phyloP scores from a whole-genome alignment of 2,888 invertebrate genomes.

The Dermolepida albohirtum region DNA sequence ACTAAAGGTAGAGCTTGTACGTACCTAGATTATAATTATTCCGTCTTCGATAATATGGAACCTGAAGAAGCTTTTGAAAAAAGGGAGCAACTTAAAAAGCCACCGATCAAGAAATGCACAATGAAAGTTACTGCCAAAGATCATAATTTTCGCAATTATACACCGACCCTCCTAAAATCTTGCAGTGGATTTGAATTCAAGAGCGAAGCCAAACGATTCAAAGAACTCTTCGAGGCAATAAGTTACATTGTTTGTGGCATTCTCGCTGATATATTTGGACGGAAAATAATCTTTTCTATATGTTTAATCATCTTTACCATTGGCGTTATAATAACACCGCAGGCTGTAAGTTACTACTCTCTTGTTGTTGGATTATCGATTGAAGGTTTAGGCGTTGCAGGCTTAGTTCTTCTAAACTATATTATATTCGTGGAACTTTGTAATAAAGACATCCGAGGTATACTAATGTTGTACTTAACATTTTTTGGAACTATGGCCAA shows the following conservation, averaged over 20 bases:
- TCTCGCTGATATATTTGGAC: constrained; percentile 34
- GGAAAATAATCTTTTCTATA: constrained; percentile 22
- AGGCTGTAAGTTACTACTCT: constrained; percentile 6
- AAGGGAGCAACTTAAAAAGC: background rate
- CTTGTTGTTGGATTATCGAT: constrained; percentile 1
- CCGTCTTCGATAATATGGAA: constrained; percentile 14
- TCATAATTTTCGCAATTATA: background rate
- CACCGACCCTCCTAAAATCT: constrained; percentile 21
- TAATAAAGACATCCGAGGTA: constrained; percentile 11
- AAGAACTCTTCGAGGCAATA: background rate
- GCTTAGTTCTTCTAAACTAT: constrained; percentile 30
- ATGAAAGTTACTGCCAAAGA: background rate
- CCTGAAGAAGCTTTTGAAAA: constrained; percentile 15
- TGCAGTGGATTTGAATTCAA: constrained; percentile 27
- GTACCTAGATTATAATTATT: constrained; percentile 31
- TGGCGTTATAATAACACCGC: constrained; percentile 10
- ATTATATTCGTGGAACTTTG: constrained; percentile 35
- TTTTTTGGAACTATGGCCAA: constrained; percentile 12
- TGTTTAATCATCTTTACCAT: constrained; percentile 4
- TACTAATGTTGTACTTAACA: constrained; percentile 18
- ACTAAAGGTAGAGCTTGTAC: constrained; percentile 18
- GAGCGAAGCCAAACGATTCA: background rate
- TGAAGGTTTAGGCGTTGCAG: constrained; percentile 19
- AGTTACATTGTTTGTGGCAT: constrained; percentile 12
- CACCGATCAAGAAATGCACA: constrained; percentile 20